Percentiles rank a stretch among this genome's conserved stretches.
Conservation (phyloP, 2,797 vertebrate species). For the Dipus sagitta region DNA sequence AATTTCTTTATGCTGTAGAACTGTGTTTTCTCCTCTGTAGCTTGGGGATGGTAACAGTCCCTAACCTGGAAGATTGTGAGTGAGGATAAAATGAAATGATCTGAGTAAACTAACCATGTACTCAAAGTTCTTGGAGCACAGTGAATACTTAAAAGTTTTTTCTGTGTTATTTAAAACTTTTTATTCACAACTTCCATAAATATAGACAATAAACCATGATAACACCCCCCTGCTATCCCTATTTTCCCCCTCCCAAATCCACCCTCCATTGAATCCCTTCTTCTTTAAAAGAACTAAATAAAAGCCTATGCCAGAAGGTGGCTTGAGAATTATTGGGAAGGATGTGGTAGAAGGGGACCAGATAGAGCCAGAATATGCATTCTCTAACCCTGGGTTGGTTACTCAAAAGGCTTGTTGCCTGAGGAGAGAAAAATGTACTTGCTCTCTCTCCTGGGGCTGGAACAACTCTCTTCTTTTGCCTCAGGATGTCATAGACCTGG, state of each 20-base stretch:
- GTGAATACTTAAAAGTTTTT: neutral
- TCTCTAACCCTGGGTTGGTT: neutral
- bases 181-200: no score
- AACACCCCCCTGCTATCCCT: no score
- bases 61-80: neutral
- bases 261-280: no score
- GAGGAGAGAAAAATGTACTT: neutral
- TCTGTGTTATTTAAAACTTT: no score
- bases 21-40: neutral
- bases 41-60: neutral
- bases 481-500: neutral
- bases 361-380: neutral
- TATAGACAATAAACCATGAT: no score
- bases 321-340: neutral
- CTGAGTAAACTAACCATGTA: neutral
- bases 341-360: neutral
- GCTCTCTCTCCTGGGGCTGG: neutral
- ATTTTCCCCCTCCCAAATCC: no score
- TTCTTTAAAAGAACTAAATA: neutral
- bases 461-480: neutral
- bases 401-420: neutral
- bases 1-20: neutral
- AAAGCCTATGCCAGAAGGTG: neutral
- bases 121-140: neutral
- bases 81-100: constrained; percentile 11